Base-by-base conservation (phyloP, 2,797 vertebrate species). In the Helicolenus hilgendorfi region DNA sequence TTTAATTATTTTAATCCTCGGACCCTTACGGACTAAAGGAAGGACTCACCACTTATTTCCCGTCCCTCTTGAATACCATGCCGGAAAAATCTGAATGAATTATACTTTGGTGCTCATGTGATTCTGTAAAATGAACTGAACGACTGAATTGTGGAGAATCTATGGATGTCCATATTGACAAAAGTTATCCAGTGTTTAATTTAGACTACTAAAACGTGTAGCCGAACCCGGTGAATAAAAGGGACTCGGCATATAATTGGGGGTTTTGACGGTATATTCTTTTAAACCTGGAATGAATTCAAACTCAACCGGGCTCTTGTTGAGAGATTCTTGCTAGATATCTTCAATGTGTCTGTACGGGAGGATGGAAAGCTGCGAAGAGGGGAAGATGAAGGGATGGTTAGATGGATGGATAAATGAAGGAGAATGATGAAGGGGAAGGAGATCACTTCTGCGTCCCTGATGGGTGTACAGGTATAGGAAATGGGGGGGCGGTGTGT, bases 391-490 rank as follows among this genome's bases (percentile, higher is more conserved):
- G 59, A 60, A 87, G 10, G 41, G 41, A 67, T 68, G 55, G 72
- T n/a, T 10, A 20, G 81, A 87, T 73, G 72, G 84, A 87, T 62
- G 72, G 86, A 77, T 72, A 77, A 77, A 82, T 84, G 76, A 89
- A 90, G 75, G 83, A 49, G 63, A 63, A 81, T 84, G 77, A 83
- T 56, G 68, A 85, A 86, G 71, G 22, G 67, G 84, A 81, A 70
- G 60, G 72, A 77, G 83, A 86, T 78, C 68, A 60, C 75, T 89
- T 69, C 76, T 84, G 85, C 65, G 67, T 88, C 70, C 38, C 68
- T 85, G 85, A 88, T 89, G 82, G 86, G 76, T 83, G 75, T 31
- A 60, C 82, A 91, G 85, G 85, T 88, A 83, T 6, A 77, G 85
- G 65, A 79, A 27, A 18, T 7, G 26, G 5, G 14, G 14, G 15